These are phyloP conservation scores for Shargacucullia verbasci DNA, from an alignment of 2,888 invertebrate genomes.

Conservation along the genomic window DNA sequence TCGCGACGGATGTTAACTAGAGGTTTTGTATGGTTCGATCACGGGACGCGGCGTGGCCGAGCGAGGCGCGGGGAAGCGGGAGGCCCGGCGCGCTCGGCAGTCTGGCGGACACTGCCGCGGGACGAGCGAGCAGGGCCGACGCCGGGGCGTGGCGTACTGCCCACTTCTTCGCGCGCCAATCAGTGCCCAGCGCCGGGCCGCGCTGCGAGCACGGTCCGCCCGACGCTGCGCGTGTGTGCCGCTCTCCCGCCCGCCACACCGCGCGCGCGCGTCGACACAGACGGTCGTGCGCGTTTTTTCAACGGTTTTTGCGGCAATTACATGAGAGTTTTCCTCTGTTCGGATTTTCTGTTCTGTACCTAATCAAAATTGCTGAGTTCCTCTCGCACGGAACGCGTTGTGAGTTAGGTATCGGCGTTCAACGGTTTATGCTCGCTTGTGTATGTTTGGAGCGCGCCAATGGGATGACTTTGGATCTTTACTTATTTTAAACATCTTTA, in stretches of 20 bases:
- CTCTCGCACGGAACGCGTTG: slow-evolving; percentile 73
- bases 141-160: slow-evolving; percentile 73
- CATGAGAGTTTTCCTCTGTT: slow-evolving; percentile 77
- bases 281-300: slow-evolving; percentile 77
- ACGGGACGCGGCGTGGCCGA: slow-evolving; percentile 87
- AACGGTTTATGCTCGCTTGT: slow-evolving; percentile 54
- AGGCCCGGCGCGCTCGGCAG: slow-evolving; percentile 89
- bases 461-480: slow-evolving; percentile 59
- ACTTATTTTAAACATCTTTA: slow-evolving; percentile 50
- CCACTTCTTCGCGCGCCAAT: slow-evolving; percentile 63
- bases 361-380: slow-evolving; percentile 78
- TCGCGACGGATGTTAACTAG: slow-evolving; percentile 80
- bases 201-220: slow-evolving; percentile 48
- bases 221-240: slow-evolving; percentile 59
- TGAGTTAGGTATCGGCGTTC: slow-evolving; percentile 59
- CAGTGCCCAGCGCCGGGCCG: slow-evolving; percentile 49
- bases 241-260: slow-evolving; percentile 67
- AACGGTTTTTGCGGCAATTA: slow-evolving; percentile 74
- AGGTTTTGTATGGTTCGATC: slow-evolving; percentile 74
- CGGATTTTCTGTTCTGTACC: slow-evolving; percentile 76
- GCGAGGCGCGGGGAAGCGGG: slow-evolving; percentile 88
- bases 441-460: slow-evolving; percentile 52
- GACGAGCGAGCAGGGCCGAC: slow-evolving; percentile 74
- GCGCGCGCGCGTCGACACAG: slow-evolving; percentile 72
- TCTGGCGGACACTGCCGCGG: slow-evolving; percentile 88